Evolutionary conservation across 2,113 vertebrate genomes (phyloP).

Genomic region (Ictalurus furcatus): DNA sequence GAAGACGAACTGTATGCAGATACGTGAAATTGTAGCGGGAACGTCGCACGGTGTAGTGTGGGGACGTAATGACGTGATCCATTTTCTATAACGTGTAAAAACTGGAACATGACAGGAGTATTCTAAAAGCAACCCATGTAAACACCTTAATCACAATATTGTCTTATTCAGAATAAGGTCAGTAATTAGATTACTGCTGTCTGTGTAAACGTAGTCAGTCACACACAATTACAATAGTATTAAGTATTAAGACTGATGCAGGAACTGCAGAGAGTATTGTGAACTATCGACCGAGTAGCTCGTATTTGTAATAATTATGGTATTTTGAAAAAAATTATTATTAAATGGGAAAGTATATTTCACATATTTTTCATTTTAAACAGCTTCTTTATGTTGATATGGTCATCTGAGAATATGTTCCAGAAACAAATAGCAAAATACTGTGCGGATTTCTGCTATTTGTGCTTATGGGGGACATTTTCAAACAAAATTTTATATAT

Average conservation of each 20-base stretch:
- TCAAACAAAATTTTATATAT: not conserved
- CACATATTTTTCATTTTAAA: not conserved
- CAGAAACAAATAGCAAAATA: not conserved
- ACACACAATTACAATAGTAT: too few relatives aligned
- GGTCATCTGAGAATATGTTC: not conserved
- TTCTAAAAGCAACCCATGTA: too few relatives aligned
- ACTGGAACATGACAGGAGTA: too few relatives aligned
- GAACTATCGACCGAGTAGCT: not conserved
- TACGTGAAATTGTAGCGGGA: too few relatives aligned
- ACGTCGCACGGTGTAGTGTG: too few relatives aligned
- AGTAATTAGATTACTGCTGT: too few relatives aligned
- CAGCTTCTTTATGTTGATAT: not conserved
- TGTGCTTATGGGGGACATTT: not conserved
- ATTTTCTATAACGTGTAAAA: too few relatives aligned
- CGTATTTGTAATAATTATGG: not conserved
- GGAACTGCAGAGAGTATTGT: not conserved
- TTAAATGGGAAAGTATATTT: not conserved
- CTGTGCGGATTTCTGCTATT: not conserved
- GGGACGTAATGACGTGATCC: too few relatives aligned
- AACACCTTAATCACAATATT: too few relatives aligned
- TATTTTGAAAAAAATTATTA: not conserved
- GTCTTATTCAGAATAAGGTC: too few relatives aligned
- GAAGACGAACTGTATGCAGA: too few relatives aligned
- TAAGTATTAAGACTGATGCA: not conserved
- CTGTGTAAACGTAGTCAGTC: too few relatives aligned